Evolutionary conservation across 2,113 vertebrate species (phyloP).

Genomic region (Cavia aperea): DNA sequence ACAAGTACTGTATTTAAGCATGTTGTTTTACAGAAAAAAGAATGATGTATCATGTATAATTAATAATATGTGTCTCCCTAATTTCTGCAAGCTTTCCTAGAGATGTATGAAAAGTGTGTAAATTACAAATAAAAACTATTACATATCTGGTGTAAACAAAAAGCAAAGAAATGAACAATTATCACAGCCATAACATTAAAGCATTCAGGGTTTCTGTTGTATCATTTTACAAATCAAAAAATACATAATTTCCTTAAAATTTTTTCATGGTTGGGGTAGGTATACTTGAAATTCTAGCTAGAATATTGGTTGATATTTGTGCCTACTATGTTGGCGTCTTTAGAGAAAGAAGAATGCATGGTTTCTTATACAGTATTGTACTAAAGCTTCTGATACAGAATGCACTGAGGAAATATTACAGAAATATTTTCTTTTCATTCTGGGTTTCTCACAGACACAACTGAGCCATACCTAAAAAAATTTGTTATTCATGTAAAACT

Average conservation of each 20-base stretch:
- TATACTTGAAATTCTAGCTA: neutral
- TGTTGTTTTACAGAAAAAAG: neutral
- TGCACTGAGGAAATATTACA: neutral
- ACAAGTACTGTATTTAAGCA: too few species aligned
- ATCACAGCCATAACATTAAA: neutral
- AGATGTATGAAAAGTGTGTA: neutral
- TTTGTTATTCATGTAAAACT: accelerated
- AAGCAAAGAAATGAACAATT: neutral
- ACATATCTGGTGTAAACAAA: neutral
- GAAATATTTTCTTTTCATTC: neutral
- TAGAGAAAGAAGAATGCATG: neutral
- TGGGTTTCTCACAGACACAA: neutral
- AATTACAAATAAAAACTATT: neutral
- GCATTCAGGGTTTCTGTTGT: neutral
- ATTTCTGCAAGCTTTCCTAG: neutral
- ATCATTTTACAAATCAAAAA: neutral
- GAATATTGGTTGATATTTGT: neutral
- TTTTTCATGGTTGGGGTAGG: neutral
- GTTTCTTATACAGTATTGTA: neutral
- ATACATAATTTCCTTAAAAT: neutral
- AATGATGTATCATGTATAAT: neutral
- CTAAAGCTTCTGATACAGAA: neutral
- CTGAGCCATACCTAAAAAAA: neutral
- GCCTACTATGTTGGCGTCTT: neutral
- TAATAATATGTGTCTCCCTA: neutral